phyloP scores from a whole-genome alignment of 2,113 vertebrate genomes.

The human (Homo sapiens) region DNA sequence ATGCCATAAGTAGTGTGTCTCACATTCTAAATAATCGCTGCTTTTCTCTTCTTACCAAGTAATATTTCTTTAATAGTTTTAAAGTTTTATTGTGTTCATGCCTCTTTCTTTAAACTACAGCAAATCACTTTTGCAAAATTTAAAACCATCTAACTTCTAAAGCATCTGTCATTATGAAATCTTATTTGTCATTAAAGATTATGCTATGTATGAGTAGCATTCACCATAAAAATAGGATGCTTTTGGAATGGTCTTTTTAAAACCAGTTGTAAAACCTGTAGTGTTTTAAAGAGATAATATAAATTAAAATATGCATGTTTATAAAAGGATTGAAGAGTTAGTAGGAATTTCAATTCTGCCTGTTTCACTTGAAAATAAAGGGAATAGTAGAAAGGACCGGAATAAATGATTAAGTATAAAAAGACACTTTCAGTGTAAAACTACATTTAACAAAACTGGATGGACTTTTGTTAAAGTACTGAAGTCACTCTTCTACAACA shows the following conservation, averaged over 20 bases:
- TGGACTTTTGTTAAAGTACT: neutral
- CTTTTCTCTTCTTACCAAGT: neutral
- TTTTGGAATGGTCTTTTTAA: neutral
- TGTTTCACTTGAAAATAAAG: neutral
- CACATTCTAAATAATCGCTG: neutral
- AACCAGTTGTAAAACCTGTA: neutral
- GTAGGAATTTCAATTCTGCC: neutral
- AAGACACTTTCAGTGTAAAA: neutral
- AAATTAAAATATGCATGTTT: neutral
- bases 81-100: neutral
- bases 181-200: neutral
- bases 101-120: neutral
- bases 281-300: neutral
- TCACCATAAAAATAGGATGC: neutral
- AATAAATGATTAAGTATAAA: neutral
- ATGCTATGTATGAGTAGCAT: neutral
- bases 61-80: neutral
- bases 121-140: neutral
- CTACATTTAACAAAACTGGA: fast-evolving
- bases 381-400: neutral
- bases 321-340: neutral
- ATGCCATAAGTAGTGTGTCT: fast-evolving
- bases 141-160: neutral
- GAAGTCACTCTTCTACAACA: neutral
- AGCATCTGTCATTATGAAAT: neutral